A percentile compares a stretch with the other conserved stretches of the same genome.
phyloP scores from a whole-genome alignment of 1,140 invertebrate species.

The Zaprionus lachaisei region DNA sequence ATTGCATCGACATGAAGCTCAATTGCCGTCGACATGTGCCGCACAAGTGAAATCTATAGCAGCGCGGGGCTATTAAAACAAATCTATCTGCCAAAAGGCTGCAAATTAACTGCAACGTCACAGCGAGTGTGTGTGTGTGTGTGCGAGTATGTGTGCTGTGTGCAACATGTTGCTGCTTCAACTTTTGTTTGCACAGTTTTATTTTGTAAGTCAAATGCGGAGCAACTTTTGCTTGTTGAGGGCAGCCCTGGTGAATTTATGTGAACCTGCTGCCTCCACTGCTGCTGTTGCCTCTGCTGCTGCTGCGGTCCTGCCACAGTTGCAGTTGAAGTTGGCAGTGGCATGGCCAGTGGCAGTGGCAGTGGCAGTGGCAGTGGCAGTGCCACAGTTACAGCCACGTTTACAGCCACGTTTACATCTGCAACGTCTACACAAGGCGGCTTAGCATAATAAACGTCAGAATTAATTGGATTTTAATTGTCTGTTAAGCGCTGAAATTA shows the following conservation, averaged over 20 bases:
- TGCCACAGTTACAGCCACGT: constrained; percentile 28
- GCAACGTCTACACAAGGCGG: constrained; percentile 61
- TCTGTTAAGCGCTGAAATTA: constrained; percentile 83
- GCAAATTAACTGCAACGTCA: constrained; percentile 38
- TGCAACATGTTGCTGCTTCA: constrained; percentile 46
- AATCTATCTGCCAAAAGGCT: constrained; percentile 49
- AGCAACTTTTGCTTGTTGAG: constrained; percentile 24
- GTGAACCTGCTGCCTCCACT: constrained; percentile 33
- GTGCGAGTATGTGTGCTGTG: constrained; percentile 14
- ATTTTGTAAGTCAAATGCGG: constrained; percentile 9
- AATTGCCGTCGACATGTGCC: constrained; percentile 49
- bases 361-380: constrained; percentile 15
- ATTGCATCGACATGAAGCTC: constrained; percentile 50
- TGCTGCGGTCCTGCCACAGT: constrained; percentile 1
- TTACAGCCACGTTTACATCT: constrained; percentile 31
- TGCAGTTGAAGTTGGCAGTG: constrained; percentile 1
- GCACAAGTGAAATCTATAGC: constrained; percentile 53
- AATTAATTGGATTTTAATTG: constrained; percentile 83
- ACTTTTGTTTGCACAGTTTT: constrained; percentile 21
- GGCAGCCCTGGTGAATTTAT: constrained; percentile 39
- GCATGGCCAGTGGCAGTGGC: background rate
- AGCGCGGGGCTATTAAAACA: constrained; percentile 49
- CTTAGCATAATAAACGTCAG: constrained; percentile 82
- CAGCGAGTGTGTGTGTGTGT: background rate
- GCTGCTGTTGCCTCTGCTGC: constrained; percentile 4